phyloP scores from a whole-genome alignment of 2,888 invertebrate genomes.

The Ormyrus thymus region DNA sequence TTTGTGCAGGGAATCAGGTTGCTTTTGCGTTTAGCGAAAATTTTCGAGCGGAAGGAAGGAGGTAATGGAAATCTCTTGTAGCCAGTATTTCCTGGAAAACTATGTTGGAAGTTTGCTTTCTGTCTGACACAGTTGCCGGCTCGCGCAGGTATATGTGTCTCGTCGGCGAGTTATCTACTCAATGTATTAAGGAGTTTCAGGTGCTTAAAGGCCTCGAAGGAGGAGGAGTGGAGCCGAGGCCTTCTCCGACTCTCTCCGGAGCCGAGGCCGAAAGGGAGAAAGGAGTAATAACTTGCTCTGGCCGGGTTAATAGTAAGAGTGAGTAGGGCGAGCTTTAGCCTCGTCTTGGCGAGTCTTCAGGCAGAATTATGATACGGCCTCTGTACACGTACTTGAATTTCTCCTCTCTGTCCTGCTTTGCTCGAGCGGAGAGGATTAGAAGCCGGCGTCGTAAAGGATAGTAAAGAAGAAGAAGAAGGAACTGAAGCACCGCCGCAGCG shows the following conservation, averaged over 20 bases:
- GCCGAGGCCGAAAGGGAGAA: conserved; percentile 17
- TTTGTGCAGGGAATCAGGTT: too few species aligned
- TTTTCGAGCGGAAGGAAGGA: conserved; percentile 50
- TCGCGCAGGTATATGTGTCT: background rate
- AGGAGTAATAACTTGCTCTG: conserved; percentile 42
- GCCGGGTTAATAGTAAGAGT: conserved; percentile 20
- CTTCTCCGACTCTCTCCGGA: background rate
- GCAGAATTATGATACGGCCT: background rate
- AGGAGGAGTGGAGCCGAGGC: conserved; percentile 21
- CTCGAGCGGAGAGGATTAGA: background rate
- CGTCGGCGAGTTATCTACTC: conserved; percentile 37
- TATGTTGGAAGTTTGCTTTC: conserved; percentile 54
- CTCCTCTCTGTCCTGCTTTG: too few species aligned
- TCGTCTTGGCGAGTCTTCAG: background rate
- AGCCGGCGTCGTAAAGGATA: background rate
- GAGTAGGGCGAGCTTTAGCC: background rate
- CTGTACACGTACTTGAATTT: too few species aligned
- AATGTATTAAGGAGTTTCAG: conserved; percentile 58
- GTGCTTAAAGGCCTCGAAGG: conserved; percentile 51
- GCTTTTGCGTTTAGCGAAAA: background rate
- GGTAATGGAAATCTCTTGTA: conserved; percentile 65
- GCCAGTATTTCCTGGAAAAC: conserved; percentile 58
- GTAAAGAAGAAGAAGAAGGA: conserved; percentile 4
- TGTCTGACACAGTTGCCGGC: background rate
- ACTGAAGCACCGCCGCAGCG: background rate